Evolutionary conservation across 2,113 vertebrate genomes (phyloP).

Genomic region (Sialia sialis): DNA sequence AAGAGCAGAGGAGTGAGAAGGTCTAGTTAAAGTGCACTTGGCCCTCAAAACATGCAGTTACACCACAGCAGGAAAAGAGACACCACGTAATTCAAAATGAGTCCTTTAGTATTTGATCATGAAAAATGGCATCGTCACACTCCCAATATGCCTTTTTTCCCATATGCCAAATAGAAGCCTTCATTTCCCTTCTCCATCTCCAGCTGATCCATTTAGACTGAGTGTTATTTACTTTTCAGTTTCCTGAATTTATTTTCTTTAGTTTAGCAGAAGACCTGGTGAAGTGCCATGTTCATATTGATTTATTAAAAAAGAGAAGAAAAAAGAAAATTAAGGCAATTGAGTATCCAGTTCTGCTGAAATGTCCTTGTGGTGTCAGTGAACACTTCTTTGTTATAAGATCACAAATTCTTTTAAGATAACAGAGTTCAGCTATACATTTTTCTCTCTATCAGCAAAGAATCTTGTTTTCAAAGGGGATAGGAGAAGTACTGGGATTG

Average conservation of each 20-base stretch:
- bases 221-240: slow-evolving; percentile 29
- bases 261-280: slow-evolving; percentile 34
- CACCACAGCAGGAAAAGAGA: not conserved
- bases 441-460: not conserved
- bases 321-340: not conserved
- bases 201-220: not conserved
- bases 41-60: not conserved
- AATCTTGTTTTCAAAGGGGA: slow-evolving; percentile 18
- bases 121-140: not conserved
- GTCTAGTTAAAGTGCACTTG: not conserved
- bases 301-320: slow-evolving; percentile 30
- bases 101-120: not conserved
- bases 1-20: not conserved
- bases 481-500: not conserved
- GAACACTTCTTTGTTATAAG: slow-evolving; percentile 32
- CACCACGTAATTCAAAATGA: not conserved
- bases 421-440: not conserved
- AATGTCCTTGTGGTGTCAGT: slow-evolving; percentile 37
- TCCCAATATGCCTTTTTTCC: not conserved
- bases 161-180: not conserved
- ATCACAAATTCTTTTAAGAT: slow-evolving; percentile 30
- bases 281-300: slow-evolving; percentile 11
- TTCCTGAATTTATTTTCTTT: slow-evolving; percentile 35
- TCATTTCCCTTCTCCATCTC: not conserved
- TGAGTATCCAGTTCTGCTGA: not conserved